Base-by-base conservation (phyloP, 1,140 invertebrate species). In the Bradysia coprophila region DNA sequence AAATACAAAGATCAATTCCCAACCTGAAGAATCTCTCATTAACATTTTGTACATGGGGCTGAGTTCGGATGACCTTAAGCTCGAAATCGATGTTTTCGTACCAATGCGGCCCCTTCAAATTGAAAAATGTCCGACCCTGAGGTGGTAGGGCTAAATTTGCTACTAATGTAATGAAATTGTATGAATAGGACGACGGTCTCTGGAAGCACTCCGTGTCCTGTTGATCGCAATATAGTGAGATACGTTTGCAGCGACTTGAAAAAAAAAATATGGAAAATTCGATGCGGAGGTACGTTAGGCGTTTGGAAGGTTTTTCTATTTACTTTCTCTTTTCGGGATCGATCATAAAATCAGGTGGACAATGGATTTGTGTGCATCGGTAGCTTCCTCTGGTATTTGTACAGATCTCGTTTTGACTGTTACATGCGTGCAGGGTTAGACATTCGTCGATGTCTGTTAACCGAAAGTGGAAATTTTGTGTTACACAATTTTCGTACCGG, bases 81-180 rank as follows among this genome's bases (percentile, higher is more conserved):
- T 73, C 71, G 61, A 92, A 93, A 43, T 76, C 68, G 24, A 72
- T 75, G 15, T 79, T 76, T 16, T 66, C 68, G 1, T 67, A 53
- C 63, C 76, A 75, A 15, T 72, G 62, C 0, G 84, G 81, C 0
- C 84, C 80, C 43, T 81, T 69, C 74, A 95, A 89, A 9, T 82
- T 89, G 59, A 93, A 94, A 2, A 96, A 62, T 0, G 43, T 43
- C 4, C 71, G 67, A 4, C 73, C 79, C 45, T 59, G 63, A 2
- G 64, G 52, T 0, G 84, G 76, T 6, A 93, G 69, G 20, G 76
- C 75, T 15, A 91, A 62, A 56, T 87, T 85, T 39, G 85, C 82
- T 0, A 85, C 78, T 48, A 95, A 80, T 0, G 85, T 86, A 45
- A 95, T 81, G 59, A 85, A 95, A 62, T 92, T 92, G 65, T 79